Evolutionary conservation across 1,140 invertebrate genomes (phyloP).

Genomic region (Drosophila sp.): DNA sequence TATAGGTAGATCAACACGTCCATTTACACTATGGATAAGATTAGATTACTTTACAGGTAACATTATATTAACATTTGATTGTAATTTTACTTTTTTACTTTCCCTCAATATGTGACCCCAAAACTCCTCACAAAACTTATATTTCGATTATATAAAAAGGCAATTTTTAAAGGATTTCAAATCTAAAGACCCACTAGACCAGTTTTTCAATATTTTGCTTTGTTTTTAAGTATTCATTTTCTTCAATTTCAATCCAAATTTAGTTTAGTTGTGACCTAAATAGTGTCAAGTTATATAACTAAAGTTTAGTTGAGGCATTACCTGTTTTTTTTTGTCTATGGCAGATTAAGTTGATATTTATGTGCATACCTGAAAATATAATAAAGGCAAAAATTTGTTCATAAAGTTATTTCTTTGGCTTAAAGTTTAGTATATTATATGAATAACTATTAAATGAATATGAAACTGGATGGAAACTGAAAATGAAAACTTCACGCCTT

Average conservation of each 20-base stretch:
- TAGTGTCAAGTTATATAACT: not conserved
- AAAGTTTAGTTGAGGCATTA: not conserved
- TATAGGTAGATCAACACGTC: too few relatives aligned
- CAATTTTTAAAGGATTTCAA: too few relatives aligned
- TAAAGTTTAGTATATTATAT: not conserved
- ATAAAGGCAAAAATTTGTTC: not conserved
- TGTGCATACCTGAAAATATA: slow-evolving; percentile 7
- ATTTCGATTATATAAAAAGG: too few relatives aligned
- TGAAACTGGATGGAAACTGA: slow-evolving; percentile 18
- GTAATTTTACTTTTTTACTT: too few relatives aligned
- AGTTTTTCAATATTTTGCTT: too few relatives aligned
- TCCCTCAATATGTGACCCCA: too few relatives aligned
- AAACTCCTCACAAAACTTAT: too few relatives aligned
- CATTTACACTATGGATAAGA: too few relatives aligned
- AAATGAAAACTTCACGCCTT: slow-evolving; percentile 39
- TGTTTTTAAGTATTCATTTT: too few relatives aligned
- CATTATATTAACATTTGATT: too few relatives aligned
- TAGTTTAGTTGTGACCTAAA: not conserved
- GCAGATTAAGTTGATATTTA: not conserved
- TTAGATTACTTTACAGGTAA: too few relatives aligned
- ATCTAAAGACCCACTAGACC: too few relatives aligned
- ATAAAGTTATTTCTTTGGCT: not conserved
- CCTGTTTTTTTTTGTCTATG: not conserved
- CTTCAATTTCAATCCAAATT: not conserved
- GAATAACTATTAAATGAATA: slow-evolving; percentile 5